These are phyloP conservation scores for Peromyscus attwateri DNA, from an alignment of 2,797 vertebrate species.

Conservation along the genomic window DNA sequence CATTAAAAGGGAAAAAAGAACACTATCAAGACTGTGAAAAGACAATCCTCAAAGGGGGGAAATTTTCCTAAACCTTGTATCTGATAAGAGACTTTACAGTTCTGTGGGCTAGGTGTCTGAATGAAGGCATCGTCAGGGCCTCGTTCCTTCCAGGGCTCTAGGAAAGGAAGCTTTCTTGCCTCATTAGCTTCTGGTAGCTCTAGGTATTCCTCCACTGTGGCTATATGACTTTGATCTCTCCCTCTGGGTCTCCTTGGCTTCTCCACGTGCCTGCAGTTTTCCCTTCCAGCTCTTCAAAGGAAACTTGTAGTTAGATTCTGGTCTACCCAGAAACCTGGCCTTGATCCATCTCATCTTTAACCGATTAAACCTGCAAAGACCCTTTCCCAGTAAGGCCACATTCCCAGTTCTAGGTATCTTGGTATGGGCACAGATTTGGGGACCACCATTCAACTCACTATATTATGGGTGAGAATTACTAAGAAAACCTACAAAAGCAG, in stretches of 20 bases:
- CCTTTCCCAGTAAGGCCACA: not conserved
- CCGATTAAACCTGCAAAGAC: not conserved
- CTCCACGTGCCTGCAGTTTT: not conserved
- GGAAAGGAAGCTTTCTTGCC: not conserved
- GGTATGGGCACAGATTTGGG: not conserved
- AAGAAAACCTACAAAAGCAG: not conserved
- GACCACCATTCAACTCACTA: not conserved
- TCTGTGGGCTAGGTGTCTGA: not conserved
- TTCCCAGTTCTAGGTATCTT: not conserved
- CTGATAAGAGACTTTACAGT: not conserved
- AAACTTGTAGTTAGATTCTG: not conserved
- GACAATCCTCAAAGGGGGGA: not conserved
- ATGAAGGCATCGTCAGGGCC: too few species aligned
- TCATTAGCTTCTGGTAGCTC: not conserved
- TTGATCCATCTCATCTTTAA: not conserved
- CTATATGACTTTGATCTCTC: not conserved
- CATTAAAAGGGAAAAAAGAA: not conserved
- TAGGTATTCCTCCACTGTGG: not conserved
- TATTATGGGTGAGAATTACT: not conserved
- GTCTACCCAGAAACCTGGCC: not conserved
- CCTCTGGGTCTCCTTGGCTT: too few species aligned
- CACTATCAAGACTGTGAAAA: not conserved
- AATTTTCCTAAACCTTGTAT: not conserved
- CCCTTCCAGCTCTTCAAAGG: not conserved
- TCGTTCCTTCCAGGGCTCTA: not conserved